Percentiles rank a stretch among this genome's conserved stretches.
These are phyloP conservation scores for Leucophenga varia DNA, from an alignment of 1,140 invertebrate species.

Conservation along the genomic window DNA sequence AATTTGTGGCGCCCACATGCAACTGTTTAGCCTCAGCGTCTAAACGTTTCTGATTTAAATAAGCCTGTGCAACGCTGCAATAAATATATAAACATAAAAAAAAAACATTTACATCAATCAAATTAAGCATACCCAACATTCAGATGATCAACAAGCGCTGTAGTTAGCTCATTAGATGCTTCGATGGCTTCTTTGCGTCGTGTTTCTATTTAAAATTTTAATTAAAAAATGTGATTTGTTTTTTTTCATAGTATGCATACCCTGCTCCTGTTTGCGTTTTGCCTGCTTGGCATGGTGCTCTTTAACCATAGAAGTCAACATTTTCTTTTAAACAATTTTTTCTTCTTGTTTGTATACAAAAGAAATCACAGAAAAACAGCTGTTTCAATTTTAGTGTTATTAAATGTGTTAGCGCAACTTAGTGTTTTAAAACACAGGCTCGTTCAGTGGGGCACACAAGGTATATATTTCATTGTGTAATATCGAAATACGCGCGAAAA, in stretches of 20 bases:
- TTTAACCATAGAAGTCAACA: conserved; percentile 85
- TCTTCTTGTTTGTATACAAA: no score
- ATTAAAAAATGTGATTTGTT: background rate
- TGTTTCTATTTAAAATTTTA: conserved; percentile 20
- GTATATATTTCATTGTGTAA: no score
- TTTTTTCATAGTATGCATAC: conserved; percentile 56
- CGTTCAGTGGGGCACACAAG: no score
- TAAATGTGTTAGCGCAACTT: background rate
- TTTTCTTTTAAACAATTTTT: conserved; percentile 49
- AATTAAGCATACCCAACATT: conserved; percentile 83
- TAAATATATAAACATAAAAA: conserved; percentile 21
- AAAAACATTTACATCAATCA: background rate
- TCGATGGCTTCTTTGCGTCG: conserved; percentile 88
- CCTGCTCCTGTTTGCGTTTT: conserved; percentile 78
- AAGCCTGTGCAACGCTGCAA: conserved; percentile 89
- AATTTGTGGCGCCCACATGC: conserved; percentile 91
- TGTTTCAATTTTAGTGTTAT: background rate
- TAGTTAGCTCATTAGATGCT: conserved; percentile 88
- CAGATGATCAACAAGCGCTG: conserved; percentile 92
- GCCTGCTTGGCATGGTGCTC: conserved; percentile 81
- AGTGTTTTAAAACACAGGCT: no score
- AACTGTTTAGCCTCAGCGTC: conserved; percentile 96
- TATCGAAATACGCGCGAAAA: no score
- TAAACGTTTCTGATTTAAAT: conserved; percentile 95
- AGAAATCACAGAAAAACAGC: no score